A percentile compares a stretch with the other conserved stretches of the same genome.
Evolutionary conservation across 2,797 vertebrate species (phyloP).

Genomic region (Craterocephalus amniculus): DNA sequence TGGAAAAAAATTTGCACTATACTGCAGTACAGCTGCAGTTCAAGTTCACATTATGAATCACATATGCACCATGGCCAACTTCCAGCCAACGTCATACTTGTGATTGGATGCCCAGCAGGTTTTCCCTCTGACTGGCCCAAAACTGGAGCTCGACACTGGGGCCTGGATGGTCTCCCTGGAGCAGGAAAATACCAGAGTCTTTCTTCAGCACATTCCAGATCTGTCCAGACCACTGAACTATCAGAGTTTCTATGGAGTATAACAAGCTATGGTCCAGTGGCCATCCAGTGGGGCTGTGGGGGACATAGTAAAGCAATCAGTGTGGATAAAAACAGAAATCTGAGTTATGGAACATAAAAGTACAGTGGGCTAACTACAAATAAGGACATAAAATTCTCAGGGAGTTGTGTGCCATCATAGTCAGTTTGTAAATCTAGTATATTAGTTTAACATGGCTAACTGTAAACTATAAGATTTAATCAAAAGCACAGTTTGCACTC

Average conservation of each 20-base stretch:
- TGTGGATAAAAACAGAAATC: slow-evolving; percentile 20
- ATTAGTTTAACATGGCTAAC: neutral
- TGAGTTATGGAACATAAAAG: slow-evolving; percentile 7
- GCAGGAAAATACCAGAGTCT: slow-evolving; percentile 74
- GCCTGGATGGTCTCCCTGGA: slow-evolving; percentile 74
- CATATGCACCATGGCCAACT: neutral
- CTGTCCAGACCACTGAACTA: slow-evolving; percentile 80
- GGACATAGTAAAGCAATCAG: slow-evolving; percentile 28
- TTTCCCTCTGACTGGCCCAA: slow-evolving; percentile 81
- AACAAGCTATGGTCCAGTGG: slow-evolving; percentile 75
- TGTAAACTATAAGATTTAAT: neutral
- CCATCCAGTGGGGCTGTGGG: slow-evolving; percentile 67
- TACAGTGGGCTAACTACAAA: slow-evolving; percentile 6
- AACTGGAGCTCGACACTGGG: slow-evolving; percentile 84
- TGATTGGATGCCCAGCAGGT: slow-evolving; percentile 82
- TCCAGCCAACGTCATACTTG: slow-evolving; percentile 66
- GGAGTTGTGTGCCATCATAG: slow-evolving; percentile 2
- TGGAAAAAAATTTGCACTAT: too few species aligned
- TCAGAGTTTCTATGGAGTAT: slow-evolving; percentile 81
- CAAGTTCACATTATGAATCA: neutral
- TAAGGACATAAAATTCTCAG: neutral
- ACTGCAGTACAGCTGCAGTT: neutral
- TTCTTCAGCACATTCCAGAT: slow-evolving; percentile 80
- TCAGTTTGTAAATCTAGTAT: neutral
- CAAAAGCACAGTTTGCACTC: neutral